Conservation (phyloP, 2,797 vertebrate genomes). For the Heliangelus exortis region DNA sequence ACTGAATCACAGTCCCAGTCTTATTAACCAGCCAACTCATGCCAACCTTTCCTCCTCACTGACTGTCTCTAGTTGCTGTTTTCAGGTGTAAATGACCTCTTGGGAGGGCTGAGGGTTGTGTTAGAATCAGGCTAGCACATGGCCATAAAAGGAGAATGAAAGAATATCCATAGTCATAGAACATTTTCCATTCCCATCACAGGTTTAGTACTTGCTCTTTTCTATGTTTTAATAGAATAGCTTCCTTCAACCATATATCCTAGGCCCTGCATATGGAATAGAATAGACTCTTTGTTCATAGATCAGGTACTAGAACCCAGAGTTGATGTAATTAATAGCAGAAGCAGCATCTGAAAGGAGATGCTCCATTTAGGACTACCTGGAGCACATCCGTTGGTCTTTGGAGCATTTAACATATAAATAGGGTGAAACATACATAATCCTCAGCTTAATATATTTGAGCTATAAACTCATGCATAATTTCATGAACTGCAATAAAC, state of each 20-base stretch:
- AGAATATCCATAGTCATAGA: neutral
- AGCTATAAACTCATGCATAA: neutral
- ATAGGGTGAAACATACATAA: neutral
- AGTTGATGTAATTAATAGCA: neutral
- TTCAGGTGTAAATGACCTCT: neutral
- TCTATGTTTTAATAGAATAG: slow-evolving; percentile 8
- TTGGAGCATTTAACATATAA: neutral
- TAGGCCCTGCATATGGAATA: neutral
- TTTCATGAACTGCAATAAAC: neutral
- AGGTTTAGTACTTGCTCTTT: slow-evolving; percentile 11
- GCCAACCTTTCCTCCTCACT: slow-evolving; percentile 3
- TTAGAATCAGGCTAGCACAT: neutral
- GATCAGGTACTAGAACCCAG: neutral
- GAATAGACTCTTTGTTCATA: slow-evolving; percentile 2
- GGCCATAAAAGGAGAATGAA: slow-evolving; percentile 7
- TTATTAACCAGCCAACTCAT: slow-evolving; percentile 1
- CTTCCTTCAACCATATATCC: neutral
- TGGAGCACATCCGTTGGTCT: neutral
- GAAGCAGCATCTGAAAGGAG: neutral
- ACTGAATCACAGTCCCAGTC: neutral
- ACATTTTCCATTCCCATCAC: neutral
- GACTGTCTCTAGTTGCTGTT: neutral
- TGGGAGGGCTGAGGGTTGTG: neutral
- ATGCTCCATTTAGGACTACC: neutral
- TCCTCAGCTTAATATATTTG: neutral